Base-by-base conservation (phyloP, 2,797 vertebrate species). In the Mastacembelus armatus region DNA sequence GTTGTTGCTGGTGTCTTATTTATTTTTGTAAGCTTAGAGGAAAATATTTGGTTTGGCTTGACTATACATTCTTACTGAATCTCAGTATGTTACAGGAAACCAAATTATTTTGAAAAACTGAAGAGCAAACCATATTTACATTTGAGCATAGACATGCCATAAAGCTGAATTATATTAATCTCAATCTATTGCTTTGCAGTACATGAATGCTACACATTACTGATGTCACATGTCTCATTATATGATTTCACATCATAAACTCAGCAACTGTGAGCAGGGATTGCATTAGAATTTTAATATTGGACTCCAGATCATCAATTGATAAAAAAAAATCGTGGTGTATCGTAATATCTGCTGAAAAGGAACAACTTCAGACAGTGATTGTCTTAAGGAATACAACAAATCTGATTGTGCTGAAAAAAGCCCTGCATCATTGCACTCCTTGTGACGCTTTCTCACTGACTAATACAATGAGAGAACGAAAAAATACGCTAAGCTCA, bases 141-240 rank as follows among this genome's bases (percentile, higher is more conserved):
- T 75, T 72, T 14, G 27, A 60, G 69, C 58, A 63, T 21, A 47
- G 32, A 72, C 36, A 65, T 42, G 1, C 1, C 59, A 73, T 63
- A 64, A 49, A 40, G 48, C 49, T 42, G 15, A 30, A 64, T 49
- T 42, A 15, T 30, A 64, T 66, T 60, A 61, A 11, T 76, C 54
- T 57, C 6, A 8, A 21, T 39, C 26, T 36, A 5, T 36, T 19
- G 0, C 50, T 54, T 45, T 39, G 66, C 32, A 58, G 58, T 52
- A 71, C 71, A 84, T 75, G 43, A 52, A 40, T 36, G 48, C 36
- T 51, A 58, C 66, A 74, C 16, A 50, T 57, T 80, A 65, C 47
- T 73, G 69, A 81, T 77, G 61, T 39, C 2, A 0, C 26, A 16
- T 76, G 90, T 85, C 68, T 78, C 56, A 88, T 87, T 88, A 84